Base-by-base conservation (phyloP, 2,888 invertebrate genomes). In the Ormyrus rosae region DNA sequence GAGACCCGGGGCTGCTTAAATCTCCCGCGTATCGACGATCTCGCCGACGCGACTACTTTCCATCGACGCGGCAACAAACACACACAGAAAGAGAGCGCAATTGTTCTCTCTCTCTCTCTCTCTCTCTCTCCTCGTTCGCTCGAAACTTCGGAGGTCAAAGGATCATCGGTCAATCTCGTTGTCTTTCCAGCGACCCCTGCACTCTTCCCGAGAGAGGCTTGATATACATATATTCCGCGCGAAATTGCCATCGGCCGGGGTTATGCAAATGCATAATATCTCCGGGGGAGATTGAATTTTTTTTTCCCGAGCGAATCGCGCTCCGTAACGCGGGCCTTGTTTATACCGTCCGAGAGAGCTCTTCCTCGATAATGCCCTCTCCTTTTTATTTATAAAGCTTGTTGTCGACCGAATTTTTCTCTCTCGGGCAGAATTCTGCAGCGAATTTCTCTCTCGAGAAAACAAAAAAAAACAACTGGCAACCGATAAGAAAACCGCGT, bases 81-180 rank as follows among this genome's bases (percentile, higher is more conserved):
- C 53, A 60, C 48, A 60, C 9, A 9, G 8, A 34, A 48, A 53
- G 34, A 9, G 55, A 64, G 5, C 46, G 6, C 61, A 61, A 72
- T 72, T 72, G 78, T 72, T 67, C 46, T 2, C 34, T 34, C 34
- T 34, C 34, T 34, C 34, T 19, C 19, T 19, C 19, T 19, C 19
- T 34, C 34, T 34, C 34, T 34, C 34, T 34, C 34, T 34, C 34
- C 34, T 53, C 69, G 34, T 70, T 34, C 51, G 78, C 58, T 34
- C 4, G 56, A 74, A 79, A 67, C 67, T 78, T 65, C 65, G 55
- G 11, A 58, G 79, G 70, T 80, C 79, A 75, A 70, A 80, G 74
- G 69, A 80, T 69, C 79, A 80, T 80, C 79, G 79, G 65, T 74
- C 74, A 80, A 80, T 80, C 79, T 69, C 51, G 11, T 72, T 67